These are phyloP conservation scores for Papilio xuthus DNA, from an alignment of 1,140 invertebrate species.

Conservation along the genomic window DNA sequence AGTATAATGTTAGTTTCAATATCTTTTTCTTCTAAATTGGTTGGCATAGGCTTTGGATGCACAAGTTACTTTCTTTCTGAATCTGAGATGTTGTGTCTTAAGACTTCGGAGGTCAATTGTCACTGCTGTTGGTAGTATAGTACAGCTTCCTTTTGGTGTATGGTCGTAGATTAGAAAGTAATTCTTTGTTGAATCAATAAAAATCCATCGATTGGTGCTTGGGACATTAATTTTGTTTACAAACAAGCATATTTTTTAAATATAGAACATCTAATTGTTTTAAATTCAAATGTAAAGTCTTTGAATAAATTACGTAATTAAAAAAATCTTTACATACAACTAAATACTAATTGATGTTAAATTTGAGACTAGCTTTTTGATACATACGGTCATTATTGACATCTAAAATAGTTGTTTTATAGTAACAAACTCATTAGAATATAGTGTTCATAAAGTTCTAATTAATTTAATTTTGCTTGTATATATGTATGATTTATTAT, in stretches of 20 bases:
- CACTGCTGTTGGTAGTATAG: conserved; percentile 35
- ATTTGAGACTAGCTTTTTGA: conserved; percentile 80
- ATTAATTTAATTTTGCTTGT: conserved; percentile 28
- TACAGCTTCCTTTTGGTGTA: conserved; percentile 29
- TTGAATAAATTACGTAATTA: background rate
- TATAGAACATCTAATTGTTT: background rate
- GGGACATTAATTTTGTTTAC: background rate
- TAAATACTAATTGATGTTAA: conserved; percentile 33
- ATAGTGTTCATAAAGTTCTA: conserved; percentile 27
- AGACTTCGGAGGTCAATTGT: conserved; percentile 23
- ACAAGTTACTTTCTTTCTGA: conserved; percentile 32
- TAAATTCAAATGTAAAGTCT: background rate
- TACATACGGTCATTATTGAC: conserved; percentile 58
- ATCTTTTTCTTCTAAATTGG: conserved; percentile 46
- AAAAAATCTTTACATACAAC: background rate
- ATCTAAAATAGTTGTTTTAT: conserved; percentile 33
- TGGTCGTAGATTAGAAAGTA: conserved; percentile 31
- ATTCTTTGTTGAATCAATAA: background rate
- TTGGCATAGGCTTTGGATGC: conserved; percentile 45
- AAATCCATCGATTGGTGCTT: conserved; percentile 22
- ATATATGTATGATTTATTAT: conserved; percentile 24
- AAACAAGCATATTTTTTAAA: background rate
- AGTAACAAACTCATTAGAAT: conserved; percentile 30
- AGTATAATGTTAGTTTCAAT: conserved; percentile 47
- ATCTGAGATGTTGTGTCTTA: background rate